Evolutionary conservation across 2,113 vertebrate genomes (phyloP).

Genomic region (Thymallus thymallus): DNA sequence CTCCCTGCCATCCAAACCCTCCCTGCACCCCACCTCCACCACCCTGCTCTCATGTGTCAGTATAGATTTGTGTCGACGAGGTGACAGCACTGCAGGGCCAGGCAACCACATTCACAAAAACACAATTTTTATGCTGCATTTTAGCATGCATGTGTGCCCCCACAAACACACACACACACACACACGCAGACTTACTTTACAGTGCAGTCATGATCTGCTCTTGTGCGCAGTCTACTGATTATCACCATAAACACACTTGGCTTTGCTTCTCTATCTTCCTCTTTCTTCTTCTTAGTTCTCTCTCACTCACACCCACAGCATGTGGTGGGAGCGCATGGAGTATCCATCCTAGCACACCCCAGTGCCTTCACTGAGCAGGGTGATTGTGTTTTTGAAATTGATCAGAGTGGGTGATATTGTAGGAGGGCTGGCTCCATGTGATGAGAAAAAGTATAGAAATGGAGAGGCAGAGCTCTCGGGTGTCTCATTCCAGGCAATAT

Average conservation of each 20-base stretch:
- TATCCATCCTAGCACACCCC: slow-evolving; percentile 3
- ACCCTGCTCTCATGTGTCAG: too few relatives aligned
- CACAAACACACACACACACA: too few relatives aligned
- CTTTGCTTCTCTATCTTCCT: not conserved
- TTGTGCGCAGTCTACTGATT: not conserved
- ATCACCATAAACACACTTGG: not conserved
- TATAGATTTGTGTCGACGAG: too few relatives aligned
- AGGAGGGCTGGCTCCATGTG: slow-evolving; percentile 28
- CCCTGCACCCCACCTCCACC: not conserved
- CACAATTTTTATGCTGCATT: too few relatives aligned
- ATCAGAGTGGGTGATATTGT: slow-evolving; percentile 34
- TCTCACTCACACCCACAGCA: not conserved
- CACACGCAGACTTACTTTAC: too few relatives aligned
- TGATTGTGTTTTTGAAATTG: slow-evolving; percentile 2
- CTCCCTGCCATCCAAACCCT: slow-evolving; percentile 42
- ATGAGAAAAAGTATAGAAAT: slow-evolving; percentile 45
- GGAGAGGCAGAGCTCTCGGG: slow-evolving; percentile 44
- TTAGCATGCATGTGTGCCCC: too few relatives aligned
- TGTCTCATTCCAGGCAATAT: slow-evolving; percentile 65
- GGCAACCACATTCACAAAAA: too few relatives aligned
- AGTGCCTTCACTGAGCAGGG: not conserved
- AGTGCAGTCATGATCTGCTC: not conserved
- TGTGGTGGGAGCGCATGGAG: not conserved
- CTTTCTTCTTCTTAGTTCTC: not conserved
- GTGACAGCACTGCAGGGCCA: too few relatives aligned